Evolutionary conservation across 2,888 invertebrate genomes (phyloP), one percentile per base, ranked within the genome.

Genomic region (Leptopterna dolabrata): DNA sequence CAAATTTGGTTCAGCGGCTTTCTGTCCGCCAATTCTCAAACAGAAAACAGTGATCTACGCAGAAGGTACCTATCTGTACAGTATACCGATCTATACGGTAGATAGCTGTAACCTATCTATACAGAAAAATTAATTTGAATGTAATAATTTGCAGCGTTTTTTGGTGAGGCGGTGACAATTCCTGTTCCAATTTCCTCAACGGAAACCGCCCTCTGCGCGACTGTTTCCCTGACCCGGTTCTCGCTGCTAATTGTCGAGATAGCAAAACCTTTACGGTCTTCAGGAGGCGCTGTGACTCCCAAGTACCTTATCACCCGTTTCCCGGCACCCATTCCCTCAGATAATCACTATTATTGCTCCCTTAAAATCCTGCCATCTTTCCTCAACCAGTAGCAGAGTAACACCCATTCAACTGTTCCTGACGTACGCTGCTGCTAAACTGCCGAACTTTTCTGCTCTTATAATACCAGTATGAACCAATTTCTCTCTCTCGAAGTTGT

Each of bases 301-400:
- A 36, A 36, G 51, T 30, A 27, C 30, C 24, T 51, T 51, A 51
- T 81, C 51, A 13, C 81, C 30, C 55, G 55, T 16, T 19, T 16
- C 36, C 36, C 36, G 36, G 36, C 36, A 36, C 36, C 36, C 36
- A 7, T 36, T 45, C 24, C 27, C 55, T 51, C 55, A 55, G 81
- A 81, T 81, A 81, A 81, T 81, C 81, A 55, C 81, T 81, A 81
- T 81, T 81, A 81, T 81, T 81, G 51, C 81, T 47, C 81, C 63
- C 30, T 30, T 81, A 81, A 81, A 55, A 55, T 81, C 24, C 55
- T 7, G 30, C 81, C 55, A 81, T 81, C 81, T 81, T 81, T 81
- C 81, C 81, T 81, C 51, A 55, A n/a, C 81, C 81, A 81, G 81
- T 24, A 63, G 24, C 63, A 0, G 63, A 63, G 63, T 63, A 24